phyloP scores from a whole-genome alignment of 2,113 vertebrate species.

The Hippoglossus stenolepis region DNA sequence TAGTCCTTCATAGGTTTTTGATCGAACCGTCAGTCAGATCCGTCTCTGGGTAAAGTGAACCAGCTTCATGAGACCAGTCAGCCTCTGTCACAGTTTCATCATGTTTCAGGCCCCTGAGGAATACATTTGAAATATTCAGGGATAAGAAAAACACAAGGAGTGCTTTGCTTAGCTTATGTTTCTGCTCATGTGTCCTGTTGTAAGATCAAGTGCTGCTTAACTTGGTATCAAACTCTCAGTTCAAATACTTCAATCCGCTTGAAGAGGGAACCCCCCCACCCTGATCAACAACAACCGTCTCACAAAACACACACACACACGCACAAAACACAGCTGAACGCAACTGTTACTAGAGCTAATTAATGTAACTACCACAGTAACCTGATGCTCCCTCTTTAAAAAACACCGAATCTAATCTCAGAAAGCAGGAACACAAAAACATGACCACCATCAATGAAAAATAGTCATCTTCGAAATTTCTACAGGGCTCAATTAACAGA shows the following conservation, averaged over 20 bases:
- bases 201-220: constrained; percentile 19
- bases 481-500: constrained; percentile 32
- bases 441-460: constrained; percentile 15
- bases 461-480: constrained; percentile 7
- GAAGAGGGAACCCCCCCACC: constrained; percentile 22
- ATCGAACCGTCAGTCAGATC: background rate
- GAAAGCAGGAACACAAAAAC: constrained; percentile 40
- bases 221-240: constrained; percentile 30
- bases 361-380: constrained; percentile 43
- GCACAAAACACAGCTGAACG: constrained; percentile 33
- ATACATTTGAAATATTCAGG: constrained; percentile 1
- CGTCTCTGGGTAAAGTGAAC: constrained; percentile 5
- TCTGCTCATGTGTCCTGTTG: constrained; percentile 12
- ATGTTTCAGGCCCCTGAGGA: constrained; percentile 25
- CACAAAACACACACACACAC: constrained; percentile 23
- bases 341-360: constrained; percentile 56
- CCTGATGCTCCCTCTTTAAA: constrained; percentile 18
- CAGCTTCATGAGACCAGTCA: constrained; percentile 43
- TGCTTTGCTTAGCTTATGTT: constrained; percentile 32
- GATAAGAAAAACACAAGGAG: constrained; percentile 3
- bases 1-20: too few species aligned
- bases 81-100: background rate
- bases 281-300: constrained; percentile 28
- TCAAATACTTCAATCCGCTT: constrained; percentile 28
- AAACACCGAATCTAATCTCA: constrained; percentile 51